phyloP scores from a whole-genome alignment of 2,797 vertebrate species.

The Anisognathus igniventris region DNA sequence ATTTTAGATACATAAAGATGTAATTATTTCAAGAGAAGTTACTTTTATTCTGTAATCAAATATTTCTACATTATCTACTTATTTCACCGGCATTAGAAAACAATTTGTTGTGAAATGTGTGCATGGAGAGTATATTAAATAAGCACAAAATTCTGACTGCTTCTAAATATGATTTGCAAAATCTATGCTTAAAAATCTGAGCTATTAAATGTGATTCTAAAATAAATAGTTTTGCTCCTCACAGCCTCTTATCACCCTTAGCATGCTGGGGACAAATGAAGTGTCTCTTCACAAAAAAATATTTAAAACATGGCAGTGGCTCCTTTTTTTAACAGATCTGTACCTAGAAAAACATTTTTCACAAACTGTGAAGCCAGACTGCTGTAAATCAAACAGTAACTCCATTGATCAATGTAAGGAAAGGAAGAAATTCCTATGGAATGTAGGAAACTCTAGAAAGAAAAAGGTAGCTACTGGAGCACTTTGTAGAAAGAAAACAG shows the following conservation, averaged over 20 bases:
- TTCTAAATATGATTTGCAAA: not conserved
- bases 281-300: not conserved
- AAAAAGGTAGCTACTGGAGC: conserved; percentile 34
- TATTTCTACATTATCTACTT: not conserved
- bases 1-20: not conserved
- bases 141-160: not conserved
- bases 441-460: conserved; percentile 61
- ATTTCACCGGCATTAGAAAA: not conserved
- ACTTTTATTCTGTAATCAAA: not conserved
- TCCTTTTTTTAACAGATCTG: not conserved
- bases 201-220: not conserved
- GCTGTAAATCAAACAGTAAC: conserved; percentile 58
- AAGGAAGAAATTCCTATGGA: conserved; percentile 58
- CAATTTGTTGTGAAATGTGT: not conserved
- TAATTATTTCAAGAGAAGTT: not conserved
- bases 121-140: not conserved
- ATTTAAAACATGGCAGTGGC: not conserved
- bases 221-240: not conserved
- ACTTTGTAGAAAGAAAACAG: conserved; percentile 47
- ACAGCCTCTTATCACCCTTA: not conserved
- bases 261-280: not conserved
- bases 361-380: not conserved
- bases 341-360: conserved; percentile 32
- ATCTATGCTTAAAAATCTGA: not conserved
- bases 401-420: conserved; percentile 60